These are phyloP conservation scores for Lordiphosa mommai DNA, from an alignment of 1,140 invertebrate species.

Conservation along the genomic window DNA sequence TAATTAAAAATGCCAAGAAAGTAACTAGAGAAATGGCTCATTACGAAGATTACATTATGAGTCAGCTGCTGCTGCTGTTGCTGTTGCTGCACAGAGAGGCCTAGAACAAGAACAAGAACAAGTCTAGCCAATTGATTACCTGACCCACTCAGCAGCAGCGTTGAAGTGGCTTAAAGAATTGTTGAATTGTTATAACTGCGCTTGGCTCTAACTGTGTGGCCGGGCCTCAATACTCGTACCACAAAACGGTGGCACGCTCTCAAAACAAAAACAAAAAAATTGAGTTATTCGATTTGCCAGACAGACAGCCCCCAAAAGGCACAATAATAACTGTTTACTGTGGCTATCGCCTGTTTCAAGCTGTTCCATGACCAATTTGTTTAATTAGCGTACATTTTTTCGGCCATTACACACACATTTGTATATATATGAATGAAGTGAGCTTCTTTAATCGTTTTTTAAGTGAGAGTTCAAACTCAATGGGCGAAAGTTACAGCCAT, in stretches of 20 bases:
- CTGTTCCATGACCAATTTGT: slow-evolving; percentile 45
- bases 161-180: slow-evolving; percentile 41
- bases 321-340: not conserved
- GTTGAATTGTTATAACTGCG: slow-evolving; percentile 58
- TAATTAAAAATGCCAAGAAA: slow-evolving; percentile 66
- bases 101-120: slow-evolving; percentile 37
- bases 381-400: slow-evolving; percentile 53
- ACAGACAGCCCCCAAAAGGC: slow-evolving; percentile 5
- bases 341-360: not conserved
- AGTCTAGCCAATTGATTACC: slow-evolving; percentile 54
- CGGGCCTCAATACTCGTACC: slow-evolving; percentile 53
- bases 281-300: slow-evolving; percentile 15
- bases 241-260: slow-evolving; percentile 57
- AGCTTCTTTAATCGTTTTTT: slow-evolving; percentile 35
- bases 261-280: not conserved
- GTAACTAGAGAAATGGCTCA: slow-evolving; percentile 64
- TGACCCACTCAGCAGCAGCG: not conserved
- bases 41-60: slow-evolving; percentile 55
- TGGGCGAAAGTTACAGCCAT: slow-evolving; percentile 28
- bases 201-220: slow-evolving; percentile 61
- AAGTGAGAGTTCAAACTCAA: slow-evolving; percentile 55
- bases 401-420: slow-evolving; percentile 7
- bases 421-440: not conserved
- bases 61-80: no score
- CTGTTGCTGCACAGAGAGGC: no score